Conservation (phyloP, 1,140 invertebrate species). For the Ylistrum balloti region DNA sequence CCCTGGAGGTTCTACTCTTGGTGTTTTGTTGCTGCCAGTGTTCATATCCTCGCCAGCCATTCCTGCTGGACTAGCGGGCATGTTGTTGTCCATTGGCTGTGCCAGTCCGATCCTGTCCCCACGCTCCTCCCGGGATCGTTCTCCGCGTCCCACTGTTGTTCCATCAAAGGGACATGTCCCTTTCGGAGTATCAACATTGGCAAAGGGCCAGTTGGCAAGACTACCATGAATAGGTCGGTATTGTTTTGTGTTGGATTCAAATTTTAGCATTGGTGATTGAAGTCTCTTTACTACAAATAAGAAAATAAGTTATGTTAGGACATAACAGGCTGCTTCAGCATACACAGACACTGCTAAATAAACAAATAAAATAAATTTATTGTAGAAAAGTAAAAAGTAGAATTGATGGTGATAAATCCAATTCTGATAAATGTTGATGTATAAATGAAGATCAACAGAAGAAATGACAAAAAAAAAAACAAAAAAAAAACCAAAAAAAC, state of each 20-base stretch:
- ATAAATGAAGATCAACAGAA: too few species aligned
- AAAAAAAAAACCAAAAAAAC: too few species aligned
- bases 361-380: too few species aligned
- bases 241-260: conserved; percentile 65
- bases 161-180: conserved; percentile 77
- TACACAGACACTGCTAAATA: too few species aligned
- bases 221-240: conserved; percentile 67
- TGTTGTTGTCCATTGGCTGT: conserved; percentile 1
- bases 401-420: too few species aligned
- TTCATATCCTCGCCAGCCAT: not conserved
- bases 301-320: not conserved
- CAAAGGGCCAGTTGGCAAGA: conserved; percentile 67
- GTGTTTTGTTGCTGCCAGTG: not conserved
- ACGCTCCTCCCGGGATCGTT: conserved; percentile 63
- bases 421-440: too few species aligned
- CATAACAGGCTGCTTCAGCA: too few species aligned
- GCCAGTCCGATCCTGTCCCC: conserved; percentile 62
- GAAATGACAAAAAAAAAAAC: too few species aligned
- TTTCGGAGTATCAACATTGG: conserved; percentile 68
- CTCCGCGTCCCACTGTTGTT: conserved; percentile 57
- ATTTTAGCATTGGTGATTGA: conserved; percentile 71
- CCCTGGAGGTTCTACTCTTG: not conserved
- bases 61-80: conserved; percentile 4
- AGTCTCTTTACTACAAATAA: conserved; percentile 66
- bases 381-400: too few species aligned